These are phyloP conservation scores for Trichogramma dendrolimi DNA, from an alignment of 2,888 invertebrate species.

Conservation along the genomic window DNA sequence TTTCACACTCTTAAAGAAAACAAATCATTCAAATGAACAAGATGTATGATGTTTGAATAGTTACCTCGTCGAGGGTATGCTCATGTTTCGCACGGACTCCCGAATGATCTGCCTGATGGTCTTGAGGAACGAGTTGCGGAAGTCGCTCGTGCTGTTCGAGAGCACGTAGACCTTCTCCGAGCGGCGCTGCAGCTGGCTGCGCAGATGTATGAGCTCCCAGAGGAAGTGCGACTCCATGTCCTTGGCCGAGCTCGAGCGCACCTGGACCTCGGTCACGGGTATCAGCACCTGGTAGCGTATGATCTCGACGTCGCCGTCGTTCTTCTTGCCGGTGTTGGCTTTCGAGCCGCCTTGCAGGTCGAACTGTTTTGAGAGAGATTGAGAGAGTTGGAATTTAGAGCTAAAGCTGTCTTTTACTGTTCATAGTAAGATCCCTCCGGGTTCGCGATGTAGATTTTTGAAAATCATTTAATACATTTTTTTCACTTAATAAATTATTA, in stretches of 20 bases:
- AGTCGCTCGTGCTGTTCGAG: constrained; percentile 93
- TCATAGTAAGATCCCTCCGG: too few species aligned
- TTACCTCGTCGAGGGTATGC: constrained; percentile 73
- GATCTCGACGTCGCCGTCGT: constrained; percentile 86
- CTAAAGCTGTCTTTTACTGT: too few species aligned
- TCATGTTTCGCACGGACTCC: constrained; percentile 95
- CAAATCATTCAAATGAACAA: too few species aligned
- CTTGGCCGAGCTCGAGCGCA: constrained; percentile 87
- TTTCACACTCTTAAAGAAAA: too few species aligned
- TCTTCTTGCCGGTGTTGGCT: constrained; percentile 66
- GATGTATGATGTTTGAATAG: too few species aligned
- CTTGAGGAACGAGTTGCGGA: constrained; percentile 94
- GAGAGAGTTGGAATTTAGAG: too few species aligned
- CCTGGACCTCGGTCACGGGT: constrained; percentile 96
- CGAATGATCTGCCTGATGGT: constrained; percentile 95
- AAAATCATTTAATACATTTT: too few species aligned
- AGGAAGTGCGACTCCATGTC: constrained; percentile 95
- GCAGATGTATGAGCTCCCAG: constrained; percentile 94
- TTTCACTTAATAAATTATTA: too few species aligned
- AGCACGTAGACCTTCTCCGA: constrained; percentile 95
- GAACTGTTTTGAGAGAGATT: too few species aligned
- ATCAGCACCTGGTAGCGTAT: constrained; percentile 94
- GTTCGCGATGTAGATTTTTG: too few species aligned
- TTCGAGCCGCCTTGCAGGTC: constrained; percentile 75
- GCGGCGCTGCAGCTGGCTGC: constrained; percentile 88